Conservation (phyloP, 2,888 invertebrate species). For the Hydrotaea cyrtoneurina region DNA sequence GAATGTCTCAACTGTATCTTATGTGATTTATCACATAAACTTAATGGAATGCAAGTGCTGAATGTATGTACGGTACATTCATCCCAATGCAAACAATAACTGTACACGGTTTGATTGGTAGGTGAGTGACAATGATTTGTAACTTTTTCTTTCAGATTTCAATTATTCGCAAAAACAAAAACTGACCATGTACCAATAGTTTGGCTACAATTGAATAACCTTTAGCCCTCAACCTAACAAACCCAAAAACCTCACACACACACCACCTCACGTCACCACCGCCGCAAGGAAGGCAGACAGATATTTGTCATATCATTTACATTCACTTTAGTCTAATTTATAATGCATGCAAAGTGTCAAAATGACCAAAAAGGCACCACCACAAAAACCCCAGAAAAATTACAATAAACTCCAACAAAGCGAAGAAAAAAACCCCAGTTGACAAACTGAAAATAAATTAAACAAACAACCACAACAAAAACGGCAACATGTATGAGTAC, state of each 20-base stretch:
- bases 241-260: conserved; percentile 15
- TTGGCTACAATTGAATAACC: conserved; percentile 61
- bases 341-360: conserved; percentile 62
- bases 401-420: background rate
- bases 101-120: no score
- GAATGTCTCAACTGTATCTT: no score
- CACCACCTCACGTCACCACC: background rate
- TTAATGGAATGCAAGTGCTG: no score
- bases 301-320: conserved; percentile 63
- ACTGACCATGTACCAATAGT: conserved; percentile 57
- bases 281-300: conserved; percentile 19
- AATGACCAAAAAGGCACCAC: conserved; percentile 37
- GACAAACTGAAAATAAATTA: conserved; percentile 54
- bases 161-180: conserved; percentile 21
- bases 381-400: conserved; percentile 21
- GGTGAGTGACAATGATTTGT: background rate
- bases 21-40: no score
- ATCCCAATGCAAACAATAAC: no score
- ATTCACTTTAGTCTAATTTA: conserved; percentile 64
- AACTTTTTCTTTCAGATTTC: background rate
- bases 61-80: no score
- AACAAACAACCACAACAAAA: conserved; percentile 29
- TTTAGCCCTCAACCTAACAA: conserved; percentile 51
- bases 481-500: background rate
- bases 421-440: conserved; percentile 35